Percentiles rank a stretch among this genome's conserved stretches.
phyloP scores from a whole-genome alignment of 2,797 vertebrate genomes.

The Sarcoramphus papa region DNA sequence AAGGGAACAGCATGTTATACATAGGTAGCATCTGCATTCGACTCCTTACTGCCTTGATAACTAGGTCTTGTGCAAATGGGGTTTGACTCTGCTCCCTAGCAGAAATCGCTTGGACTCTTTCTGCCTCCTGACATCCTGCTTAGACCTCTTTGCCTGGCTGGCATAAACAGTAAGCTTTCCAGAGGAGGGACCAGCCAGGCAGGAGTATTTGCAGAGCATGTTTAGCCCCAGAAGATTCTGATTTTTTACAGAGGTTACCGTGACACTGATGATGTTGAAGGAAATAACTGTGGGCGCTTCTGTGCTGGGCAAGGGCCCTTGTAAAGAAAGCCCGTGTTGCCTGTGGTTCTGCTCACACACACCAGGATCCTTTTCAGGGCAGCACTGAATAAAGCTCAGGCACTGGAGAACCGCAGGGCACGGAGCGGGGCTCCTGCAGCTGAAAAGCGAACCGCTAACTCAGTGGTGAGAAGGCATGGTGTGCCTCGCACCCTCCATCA shows the following conservation, averaged over 20 bases:
- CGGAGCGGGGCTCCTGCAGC: accelerated
- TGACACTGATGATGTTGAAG: background rate
- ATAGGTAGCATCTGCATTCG: background rate
- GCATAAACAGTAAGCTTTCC: background rate
- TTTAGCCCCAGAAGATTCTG: background rate
- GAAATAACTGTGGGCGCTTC: background rate
- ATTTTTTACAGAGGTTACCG: background rate
- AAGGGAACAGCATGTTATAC: background rate
- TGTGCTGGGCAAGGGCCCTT: background rate
- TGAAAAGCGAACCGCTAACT: background rate
- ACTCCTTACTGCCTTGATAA: background rate
- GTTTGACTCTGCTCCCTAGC: background rate
- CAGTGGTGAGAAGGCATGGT: background rate
- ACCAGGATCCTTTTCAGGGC: background rate
- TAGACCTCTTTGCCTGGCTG: background rate
- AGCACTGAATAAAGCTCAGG: background rate
- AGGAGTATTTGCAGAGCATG: background rate
- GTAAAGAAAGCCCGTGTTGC: background rate
- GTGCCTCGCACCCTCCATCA: background rate
- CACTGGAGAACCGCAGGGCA: background rate
- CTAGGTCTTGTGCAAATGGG: background rate
- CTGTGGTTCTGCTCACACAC: background rate
- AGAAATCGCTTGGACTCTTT: background rate
- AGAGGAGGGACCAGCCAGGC: background rate
- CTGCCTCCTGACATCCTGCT: background rate